Evolutionary conservation across 2,797 vertebrate genomes (phyloP).

Genomic region (Centroberyx gerrardi): DNA sequence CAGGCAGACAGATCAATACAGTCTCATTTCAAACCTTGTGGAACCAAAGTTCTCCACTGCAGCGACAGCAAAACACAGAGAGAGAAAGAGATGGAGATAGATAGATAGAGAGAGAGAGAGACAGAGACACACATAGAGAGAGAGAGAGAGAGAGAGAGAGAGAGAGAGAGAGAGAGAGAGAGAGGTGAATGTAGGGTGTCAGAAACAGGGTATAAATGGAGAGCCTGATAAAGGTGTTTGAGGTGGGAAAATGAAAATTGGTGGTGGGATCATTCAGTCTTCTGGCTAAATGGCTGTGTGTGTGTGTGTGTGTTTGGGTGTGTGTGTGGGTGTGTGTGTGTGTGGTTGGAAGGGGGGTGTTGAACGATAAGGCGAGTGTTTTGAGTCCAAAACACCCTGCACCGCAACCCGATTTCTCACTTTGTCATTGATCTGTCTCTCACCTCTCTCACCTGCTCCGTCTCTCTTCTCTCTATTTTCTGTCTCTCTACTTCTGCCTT

Average conservation of each 20-base stretch:
- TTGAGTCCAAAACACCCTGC: too few relatives aligned
- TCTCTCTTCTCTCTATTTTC: too few relatives aligned
- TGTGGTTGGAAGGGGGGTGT: constrained; percentile 10
- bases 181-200: too few relatives aligned
- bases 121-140: background rate
- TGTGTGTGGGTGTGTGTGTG: constrained; percentile 11
- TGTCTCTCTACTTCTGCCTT: too few relatives aligned
- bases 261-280: too few relatives aligned
- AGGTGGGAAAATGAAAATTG: too few relatives aligned
- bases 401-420: background rate
- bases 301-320: constrained; percentile 19
- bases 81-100: constrained; percentile 4
- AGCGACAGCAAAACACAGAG: constrained; percentile 55
- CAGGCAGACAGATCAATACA: constrained; percentile 73
- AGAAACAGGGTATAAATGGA: constrained; percentile 43
- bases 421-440: constrained; percentile 34
- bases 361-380: too few relatives aligned
- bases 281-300: constrained; percentile 25
- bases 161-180: too few relatives aligned
- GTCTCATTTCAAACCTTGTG: constrained; percentile 80
- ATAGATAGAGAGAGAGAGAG: background rate
- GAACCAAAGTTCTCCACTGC: constrained; percentile 66
- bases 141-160: too few relatives aligned
- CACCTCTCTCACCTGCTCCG: background rate
- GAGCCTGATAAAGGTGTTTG: constrained; percentile 20